These are phyloP conservation scores for Nerophis ophidion DNA, from an alignment of 2,113 vertebrate genomes.

Conservation along the genomic window DNA sequence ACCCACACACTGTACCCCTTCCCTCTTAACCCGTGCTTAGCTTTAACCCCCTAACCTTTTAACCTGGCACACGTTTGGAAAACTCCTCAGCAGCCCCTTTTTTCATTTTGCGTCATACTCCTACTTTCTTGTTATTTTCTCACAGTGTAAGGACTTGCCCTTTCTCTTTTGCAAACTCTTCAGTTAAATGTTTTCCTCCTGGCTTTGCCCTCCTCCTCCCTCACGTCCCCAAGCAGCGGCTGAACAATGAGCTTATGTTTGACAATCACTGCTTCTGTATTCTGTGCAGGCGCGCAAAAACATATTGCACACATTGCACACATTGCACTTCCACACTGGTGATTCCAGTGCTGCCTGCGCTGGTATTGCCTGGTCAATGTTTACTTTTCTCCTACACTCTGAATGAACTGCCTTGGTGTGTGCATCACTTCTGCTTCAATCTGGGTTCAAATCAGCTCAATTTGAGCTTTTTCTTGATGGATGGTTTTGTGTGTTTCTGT, in stretches of 20 bases:
- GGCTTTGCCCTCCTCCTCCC: conserved; percentile 24
- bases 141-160: conserved; percentile 58
- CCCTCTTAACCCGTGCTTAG: conserved; percentile 65
- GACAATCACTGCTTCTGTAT: conserved; percentile 66
- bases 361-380: conserved; percentile 64
- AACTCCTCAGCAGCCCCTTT: conserved; percentile 42
- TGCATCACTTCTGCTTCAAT: conserved; percentile 67
- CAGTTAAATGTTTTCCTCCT: conserved; percentile 29
- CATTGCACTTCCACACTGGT: conserved; percentile 30
- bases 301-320: background rate
- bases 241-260: conserved; percentile 62
- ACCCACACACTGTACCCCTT: conserved; percentile 58
- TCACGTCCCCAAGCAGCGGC: conserved; percentile 45
- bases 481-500: conserved; percentile 49
- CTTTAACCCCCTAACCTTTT: conserved; percentile 73
- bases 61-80: conserved; percentile 44
- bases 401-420: conserved; percentile 66
- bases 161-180: conserved; percentile 42
- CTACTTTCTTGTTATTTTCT: conserved; percentile 56
- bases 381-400: conserved; percentile 56
- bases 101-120: conserved; percentile 24
- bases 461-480: conserved; percentile 44
- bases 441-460: conserved; percentile 53
- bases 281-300: background rate
- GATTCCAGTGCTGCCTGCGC: conserved; percentile 47